Base-by-base conservation (phyloP, 2,888 invertebrate genomes). In the Marasmarcha lunaedactyla region DNA sequence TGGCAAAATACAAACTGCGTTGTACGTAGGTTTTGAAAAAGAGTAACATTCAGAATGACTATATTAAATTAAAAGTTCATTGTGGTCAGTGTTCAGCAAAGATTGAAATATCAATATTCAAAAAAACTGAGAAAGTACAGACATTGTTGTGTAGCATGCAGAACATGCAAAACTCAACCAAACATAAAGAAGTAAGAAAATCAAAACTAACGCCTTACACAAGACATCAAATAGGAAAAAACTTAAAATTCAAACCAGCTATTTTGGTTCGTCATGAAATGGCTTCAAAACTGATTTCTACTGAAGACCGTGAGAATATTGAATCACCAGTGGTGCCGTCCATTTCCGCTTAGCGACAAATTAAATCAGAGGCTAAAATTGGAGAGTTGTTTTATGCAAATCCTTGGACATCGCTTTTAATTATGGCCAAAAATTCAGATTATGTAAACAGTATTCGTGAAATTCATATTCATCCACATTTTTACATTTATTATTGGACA, bases 191-290 rank as follows among this genome's bases (percentile, higher is more conserved):
- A 13, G 25, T 25, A 35, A 25, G 14, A 35, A 39, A 39, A 39
- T 39, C 39, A 27, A 39, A 39, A 35, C 35, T 39, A 10, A 39
- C 35, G 14, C 39, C 39, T 15, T 39, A 35, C 39, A 27, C 25
- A 27, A 39, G 39, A 39, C 14, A 15, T 26, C 35, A 39, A 39
- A 35, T 39, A 26, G 39, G 35, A 14, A 35, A 39, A 35, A 26
- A 35, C 13, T 26, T 39, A 39, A 20, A 13, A 20, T 26, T 34
- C 34, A 35, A 39, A 26, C 26, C 35, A 20, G 27, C 35, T 35
- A 25, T 35, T 34, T 14, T 14, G 26, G 35, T 39, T 13, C 39
- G n/a, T 14, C 34, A 35, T 35, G 35, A 15, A n/a, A n/a, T n/a
- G n/a, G n/a, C n/a, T n/a, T n/a, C n/a, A n/a, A n/a, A n/a, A n/a